These are phyloP conservation scores for Gerris lacustris DNA, from an alignment of 2,888 invertebrate species.

Conservation along the genomic window DNA sequence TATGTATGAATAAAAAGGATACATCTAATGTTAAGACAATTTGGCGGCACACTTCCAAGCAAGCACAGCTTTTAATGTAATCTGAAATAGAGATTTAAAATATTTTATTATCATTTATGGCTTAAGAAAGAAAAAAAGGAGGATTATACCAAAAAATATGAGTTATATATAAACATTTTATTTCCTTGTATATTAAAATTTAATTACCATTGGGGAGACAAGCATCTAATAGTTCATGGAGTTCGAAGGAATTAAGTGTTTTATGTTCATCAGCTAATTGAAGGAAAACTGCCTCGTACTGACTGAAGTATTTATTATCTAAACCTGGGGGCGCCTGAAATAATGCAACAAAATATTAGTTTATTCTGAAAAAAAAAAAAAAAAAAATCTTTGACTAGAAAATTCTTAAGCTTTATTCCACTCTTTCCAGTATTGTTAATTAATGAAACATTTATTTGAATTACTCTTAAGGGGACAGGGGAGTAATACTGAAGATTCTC, in stretches of 20 bases:
- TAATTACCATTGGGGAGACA: slow-evolving; percentile 66
- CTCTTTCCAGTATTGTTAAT: too few relatives aligned
- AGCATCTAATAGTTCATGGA: slow-evolving; percentile 78
- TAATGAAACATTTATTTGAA: too few relatives aligned
- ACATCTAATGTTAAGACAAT: slow-evolving; percentile 80
- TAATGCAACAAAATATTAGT: slow-evolving; percentile 14
- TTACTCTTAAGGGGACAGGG: too few relatives aligned
- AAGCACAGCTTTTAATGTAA: slow-evolving; percentile 87
- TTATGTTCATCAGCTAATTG: slow-evolving; percentile 82
- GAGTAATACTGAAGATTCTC: too few relatives aligned
- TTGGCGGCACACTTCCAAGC: slow-evolving; percentile 81
- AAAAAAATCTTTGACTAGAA: background rate
- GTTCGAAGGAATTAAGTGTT: slow-evolving; percentile 79
- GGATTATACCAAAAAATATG: too few relatives aligned
- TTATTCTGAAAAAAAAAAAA: background rate
- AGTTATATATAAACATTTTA: too few relatives aligned
- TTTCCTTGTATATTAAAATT: background rate
- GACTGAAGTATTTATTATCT: slow-evolving; percentile 61
- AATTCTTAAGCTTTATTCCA: too few relatives aligned
- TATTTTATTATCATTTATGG: too few relatives aligned
- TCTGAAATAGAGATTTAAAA: slow-evolving; percentile 42
- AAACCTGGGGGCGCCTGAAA: slow-evolving; percentile 50
- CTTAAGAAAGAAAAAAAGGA: too few relatives aligned
- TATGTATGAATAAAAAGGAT: slow-evolving; percentile 43
- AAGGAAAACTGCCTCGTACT: slow-evolving; percentile 80